Evolutionary conservation across 2,888 invertebrate species (phyloP).

Genomic region (Rhagonycha fulva): DNA sequence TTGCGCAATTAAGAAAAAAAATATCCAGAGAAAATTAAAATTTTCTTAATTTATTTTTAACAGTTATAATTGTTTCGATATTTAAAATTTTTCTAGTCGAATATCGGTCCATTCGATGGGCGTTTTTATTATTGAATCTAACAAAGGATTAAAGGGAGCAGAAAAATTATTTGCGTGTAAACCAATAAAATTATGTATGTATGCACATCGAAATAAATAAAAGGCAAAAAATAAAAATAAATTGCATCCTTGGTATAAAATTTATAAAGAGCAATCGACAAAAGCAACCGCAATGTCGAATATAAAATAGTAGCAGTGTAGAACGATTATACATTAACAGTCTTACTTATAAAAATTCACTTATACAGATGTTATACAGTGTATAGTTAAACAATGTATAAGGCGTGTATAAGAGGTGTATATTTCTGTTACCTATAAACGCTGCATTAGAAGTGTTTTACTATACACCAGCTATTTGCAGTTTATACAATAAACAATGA

Average conservation of each 20-base stretch:
- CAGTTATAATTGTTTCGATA: slow-evolving; percentile 15
- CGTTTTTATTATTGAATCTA: not conserved
- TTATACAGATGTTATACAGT: too few relatives aligned
- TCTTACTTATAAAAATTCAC: too few relatives aligned
- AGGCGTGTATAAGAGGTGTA: too few relatives aligned
- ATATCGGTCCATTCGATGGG: not conserved
- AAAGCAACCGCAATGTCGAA: slow-evolving; percentile 52
- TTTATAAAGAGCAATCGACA: slow-evolving; percentile 50
- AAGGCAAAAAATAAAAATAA: slow-evolving; percentile 48
- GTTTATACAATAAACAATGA: too few relatives aligned
- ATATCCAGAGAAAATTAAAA: not conserved
- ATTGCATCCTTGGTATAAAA: slow-evolving; percentile 45
- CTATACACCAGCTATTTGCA: too few relatives aligned
- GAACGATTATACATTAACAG: slow-evolving; percentile 50
- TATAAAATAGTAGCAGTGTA: slow-evolving; percentile 49
- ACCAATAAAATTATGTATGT: slow-evolving; percentile 42
- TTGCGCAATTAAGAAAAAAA: slow-evolving; percentile 20
- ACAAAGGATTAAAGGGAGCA: not conserved
- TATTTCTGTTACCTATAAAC: too few relatives aligned
- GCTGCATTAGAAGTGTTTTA: too few relatives aligned
- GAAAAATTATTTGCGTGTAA: slow-evolving; percentile 5
- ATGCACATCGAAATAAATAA: slow-evolving; percentile 49
- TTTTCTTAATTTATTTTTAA: slow-evolving; percentile 21
- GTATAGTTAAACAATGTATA: too few relatives aligned
- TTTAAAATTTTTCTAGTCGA: not conserved